Evolutionary conservation across 2,888 invertebrate genomes (phyloP).

Genomic region (Eumacrocentrus americanus): DNA sequence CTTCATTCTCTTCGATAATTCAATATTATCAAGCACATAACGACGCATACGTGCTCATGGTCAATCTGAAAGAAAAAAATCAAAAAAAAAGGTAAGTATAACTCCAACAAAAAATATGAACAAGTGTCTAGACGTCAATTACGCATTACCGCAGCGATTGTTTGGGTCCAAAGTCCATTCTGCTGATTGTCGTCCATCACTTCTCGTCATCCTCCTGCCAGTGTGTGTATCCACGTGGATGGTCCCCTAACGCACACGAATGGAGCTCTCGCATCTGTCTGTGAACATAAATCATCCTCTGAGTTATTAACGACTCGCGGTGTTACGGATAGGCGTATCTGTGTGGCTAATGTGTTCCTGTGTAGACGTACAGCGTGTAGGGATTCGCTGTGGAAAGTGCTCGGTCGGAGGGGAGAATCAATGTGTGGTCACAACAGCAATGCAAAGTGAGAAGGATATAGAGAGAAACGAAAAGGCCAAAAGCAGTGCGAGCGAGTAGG

Average conservation of each 20-base stretch:
- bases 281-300: conserved; percentile 42
- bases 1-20: background rate
- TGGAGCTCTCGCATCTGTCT: conserved; percentile 38
- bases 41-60: no score
- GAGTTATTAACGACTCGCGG: conserved; percentile 40
- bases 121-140: conserved; percentile 13
- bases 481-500: no score
- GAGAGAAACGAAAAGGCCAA: no score
- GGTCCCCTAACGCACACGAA: conserved; percentile 18
- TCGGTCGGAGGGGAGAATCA: background rate
- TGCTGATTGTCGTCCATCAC: background rate
- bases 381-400: conserved; percentile 16
- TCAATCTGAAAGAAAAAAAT: no score
- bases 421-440: background rate
- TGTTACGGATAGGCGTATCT: conserved; percentile 29
- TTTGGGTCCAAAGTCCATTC: background rate
- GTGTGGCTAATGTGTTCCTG: conserved; percentile 22
- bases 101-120: conserved; percentile 1
- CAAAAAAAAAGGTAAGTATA: background rate
- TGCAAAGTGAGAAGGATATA: background rate
- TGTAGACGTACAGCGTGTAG: conserved; percentile 7
- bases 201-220: background rate
- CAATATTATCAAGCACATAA: background rate
- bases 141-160: conserved; percentile 12
- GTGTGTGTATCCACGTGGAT: conserved; percentile 18